Percentiles rank a stretch among this genome's conserved stretches.
phyloP scores from a whole-genome alignment of 1,140 invertebrate species.

The Ceratoteleas bidentatus region DNA sequence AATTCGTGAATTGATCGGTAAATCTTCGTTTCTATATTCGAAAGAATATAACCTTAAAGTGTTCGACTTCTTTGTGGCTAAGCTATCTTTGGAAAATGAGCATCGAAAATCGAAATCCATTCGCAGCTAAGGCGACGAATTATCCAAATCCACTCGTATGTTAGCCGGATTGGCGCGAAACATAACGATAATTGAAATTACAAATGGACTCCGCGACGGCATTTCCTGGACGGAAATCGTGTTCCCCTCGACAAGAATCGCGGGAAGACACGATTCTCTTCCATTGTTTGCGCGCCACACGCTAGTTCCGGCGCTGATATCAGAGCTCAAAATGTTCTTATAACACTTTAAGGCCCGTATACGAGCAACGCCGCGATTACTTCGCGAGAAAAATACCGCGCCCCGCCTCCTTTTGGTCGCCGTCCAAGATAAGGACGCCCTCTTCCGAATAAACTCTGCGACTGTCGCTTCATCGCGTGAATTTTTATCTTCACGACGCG shows the following conservation, averaged over 20 bases:
- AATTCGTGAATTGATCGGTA: no score
- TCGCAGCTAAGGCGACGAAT: slow-evolving; percentile 4
- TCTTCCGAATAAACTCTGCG: slow-evolving; percentile 41
- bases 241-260: slow-evolving; percentile 46
- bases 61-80: not conserved
- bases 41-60: no score
- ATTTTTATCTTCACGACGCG: slow-evolving; percentile 50
- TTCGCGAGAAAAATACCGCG: slow-evolving; percentile 48
- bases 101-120: no score
- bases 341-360: slow-evolving; percentile 62
- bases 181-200: slow-evolving; percentile 62
- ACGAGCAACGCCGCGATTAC: slow-evolving; percentile 58
- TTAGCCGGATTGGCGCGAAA: slow-evolving; percentile 19
- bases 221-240: slow-evolving; percentile 44
- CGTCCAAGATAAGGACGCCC: slow-evolving; percentile 53
- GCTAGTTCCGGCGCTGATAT: slow-evolving; percentile 58
- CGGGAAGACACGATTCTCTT: slow-evolving; percentile 48
- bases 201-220: slow-evolving; percentile 46
- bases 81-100: no score
- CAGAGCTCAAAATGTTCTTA: slow-evolving; percentile 55
- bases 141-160: slow-evolving; percentile 23
- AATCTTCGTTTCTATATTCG: no score
- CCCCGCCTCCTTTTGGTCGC: slow-evolving; percentile 34
- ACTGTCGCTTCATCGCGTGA: slow-evolving; percentile 27
- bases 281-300: slow-evolving; percentile 45